Percentiles rank a stretch among this genome's conserved stretches.
Evolutionary conservation across 2,113 vertebrate genomes (phyloP).

Genomic region (Psittacula cyanocephala): DNA sequence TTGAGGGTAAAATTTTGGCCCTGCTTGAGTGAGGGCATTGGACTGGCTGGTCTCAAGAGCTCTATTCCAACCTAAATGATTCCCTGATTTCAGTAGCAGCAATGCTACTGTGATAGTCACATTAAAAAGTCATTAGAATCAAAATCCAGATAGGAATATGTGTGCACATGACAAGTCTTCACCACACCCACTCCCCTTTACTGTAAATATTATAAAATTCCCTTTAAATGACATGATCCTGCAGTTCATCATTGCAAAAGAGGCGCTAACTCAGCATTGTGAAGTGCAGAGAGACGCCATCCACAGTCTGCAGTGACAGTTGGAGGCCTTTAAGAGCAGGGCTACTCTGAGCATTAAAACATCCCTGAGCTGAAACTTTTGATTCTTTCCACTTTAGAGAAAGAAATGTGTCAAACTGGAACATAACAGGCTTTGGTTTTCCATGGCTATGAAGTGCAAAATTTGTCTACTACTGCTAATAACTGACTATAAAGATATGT

Average conservation of each 20-base stretch:
- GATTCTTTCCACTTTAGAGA: conserved; percentile 12
- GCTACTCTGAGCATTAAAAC: conserved; percentile 42
- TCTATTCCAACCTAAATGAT: background rate
- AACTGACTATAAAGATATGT: background rate
- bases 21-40: background rate
- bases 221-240: background rate
- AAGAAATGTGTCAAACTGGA: background rate
- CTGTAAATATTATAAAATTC: background rate
- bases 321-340: conserved; percentile 37
- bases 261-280: background rate
- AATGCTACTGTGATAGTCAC: background rate
- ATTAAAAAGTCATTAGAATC: background rate
- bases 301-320: background rate
- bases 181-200: background rate
- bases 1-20: background rate
- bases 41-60: background rate
- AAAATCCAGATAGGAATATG: background rate
- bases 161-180: background rate
- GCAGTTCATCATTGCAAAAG: background rate
- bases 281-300: conserved; percentile 23
- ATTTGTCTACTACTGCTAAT: conserved; percentile 8
- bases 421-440: background rate
- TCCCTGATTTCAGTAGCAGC: background rate
- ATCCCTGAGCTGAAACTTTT: background rate
- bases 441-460: background rate